These are phyloP conservation scores for Cisticola juncidis DNA, from an alignment of 2,113 vertebrate species.

Conservation along the genomic window DNA sequence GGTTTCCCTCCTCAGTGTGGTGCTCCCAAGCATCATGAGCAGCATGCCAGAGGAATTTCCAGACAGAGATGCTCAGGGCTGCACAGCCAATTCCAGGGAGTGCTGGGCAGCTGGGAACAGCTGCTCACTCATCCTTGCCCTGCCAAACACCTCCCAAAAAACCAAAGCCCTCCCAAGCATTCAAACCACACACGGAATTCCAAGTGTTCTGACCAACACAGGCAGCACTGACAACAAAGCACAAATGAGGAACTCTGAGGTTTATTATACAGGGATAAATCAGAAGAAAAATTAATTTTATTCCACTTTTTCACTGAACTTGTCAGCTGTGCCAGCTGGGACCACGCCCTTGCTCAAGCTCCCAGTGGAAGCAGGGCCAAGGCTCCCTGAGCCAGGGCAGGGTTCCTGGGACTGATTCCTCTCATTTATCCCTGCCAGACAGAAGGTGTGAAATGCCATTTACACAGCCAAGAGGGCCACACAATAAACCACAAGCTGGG, in stretches of 20 bases:
- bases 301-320: background rate
- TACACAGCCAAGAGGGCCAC: background rate
- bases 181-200: rapidly evolving
- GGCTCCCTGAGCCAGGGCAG: background rate
- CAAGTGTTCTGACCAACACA: too few species aligned
- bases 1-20: background rate
- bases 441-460: background rate
- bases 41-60: background rate
- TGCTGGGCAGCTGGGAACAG: background rate
- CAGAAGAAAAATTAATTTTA: background rate
- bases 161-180: background rate
- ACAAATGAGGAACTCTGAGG: background rate
- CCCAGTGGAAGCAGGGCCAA: background rate
- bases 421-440: background rate
- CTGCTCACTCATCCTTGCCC: background rate
- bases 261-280: background rate
- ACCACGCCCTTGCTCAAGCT: background rate
- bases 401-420: background rate
- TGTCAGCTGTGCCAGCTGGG: background rate
- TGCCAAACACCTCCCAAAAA: background rate
- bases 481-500: background rate
- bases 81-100: background rate
- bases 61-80: background rate
- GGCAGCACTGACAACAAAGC: background rate
- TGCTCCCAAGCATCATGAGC: rapidly evolving